A percentile compares a stretch with the other conserved stretches of the same genome.
phyloP scores from a whole-genome alignment of 2,797 vertebrate genomes.

The Potorous gilbertii region DNA sequence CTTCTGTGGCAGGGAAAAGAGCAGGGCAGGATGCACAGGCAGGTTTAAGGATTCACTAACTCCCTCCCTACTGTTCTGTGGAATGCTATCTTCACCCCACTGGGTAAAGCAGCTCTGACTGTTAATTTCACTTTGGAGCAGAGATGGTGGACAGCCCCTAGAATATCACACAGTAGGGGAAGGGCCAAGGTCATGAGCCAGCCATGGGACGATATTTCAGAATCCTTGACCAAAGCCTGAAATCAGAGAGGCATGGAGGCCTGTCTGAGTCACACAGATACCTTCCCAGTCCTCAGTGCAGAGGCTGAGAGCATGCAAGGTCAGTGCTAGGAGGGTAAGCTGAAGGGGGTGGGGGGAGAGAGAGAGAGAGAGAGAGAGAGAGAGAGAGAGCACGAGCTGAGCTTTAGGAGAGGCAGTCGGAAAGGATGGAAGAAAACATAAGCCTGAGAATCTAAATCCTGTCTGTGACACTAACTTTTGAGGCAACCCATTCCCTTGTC shows the following conservation, averaged over 20 bases:
- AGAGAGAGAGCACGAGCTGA: not conserved
- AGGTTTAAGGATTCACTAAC: not conserved
- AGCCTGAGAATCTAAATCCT: not conserved
- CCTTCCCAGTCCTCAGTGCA: not conserved
- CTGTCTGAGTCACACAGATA: not conserved
- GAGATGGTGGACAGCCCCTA: not conserved
- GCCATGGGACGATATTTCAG: not conserved
- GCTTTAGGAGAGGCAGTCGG: not conserved
- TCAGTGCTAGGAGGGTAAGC: not conserved
- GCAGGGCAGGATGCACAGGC: not conserved
- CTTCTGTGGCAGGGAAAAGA: not conserved
- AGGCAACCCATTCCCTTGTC: not conserved
- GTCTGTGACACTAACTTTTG: not conserved
- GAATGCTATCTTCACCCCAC: not conserved
- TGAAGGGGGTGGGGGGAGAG: not conserved
- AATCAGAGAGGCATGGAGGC: not conserved
- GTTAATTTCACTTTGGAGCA: not conserved
- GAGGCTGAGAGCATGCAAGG: not conserved
- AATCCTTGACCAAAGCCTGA: not conserved
- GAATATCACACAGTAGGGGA: not conserved
- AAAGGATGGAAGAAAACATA: not conserved
- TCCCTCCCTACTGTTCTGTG: not conserved
- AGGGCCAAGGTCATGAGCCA: not conserved
- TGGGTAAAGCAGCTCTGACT: not conserved
- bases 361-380: not conserved